Percentiles rank a stretch among this genome's conserved stretches.
Evolutionary conservation across 1,140 invertebrate species (phyloP).

Genomic region (Apis florea): DNA sequence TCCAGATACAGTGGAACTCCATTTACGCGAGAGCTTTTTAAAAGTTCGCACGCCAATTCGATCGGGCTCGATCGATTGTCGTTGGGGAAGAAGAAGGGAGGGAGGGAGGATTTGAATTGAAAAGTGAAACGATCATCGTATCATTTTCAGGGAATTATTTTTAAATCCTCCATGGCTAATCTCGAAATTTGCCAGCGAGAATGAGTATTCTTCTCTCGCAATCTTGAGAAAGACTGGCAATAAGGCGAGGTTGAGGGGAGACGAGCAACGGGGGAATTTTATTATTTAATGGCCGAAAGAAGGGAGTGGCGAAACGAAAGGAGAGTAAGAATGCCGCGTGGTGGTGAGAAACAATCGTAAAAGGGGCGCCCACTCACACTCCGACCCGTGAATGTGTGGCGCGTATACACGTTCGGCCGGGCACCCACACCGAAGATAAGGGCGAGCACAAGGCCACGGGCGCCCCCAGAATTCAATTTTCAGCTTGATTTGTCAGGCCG

Average conservation of each 20-base stretch:
- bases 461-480: conserved; percentile 78
- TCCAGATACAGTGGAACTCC: neutral
- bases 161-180: neutral
- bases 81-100: too few relatives aligned
- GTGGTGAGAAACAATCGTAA: conserved; percentile 70
- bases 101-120: too few relatives aligned
- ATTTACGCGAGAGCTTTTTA: neutral
- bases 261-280: conserved; percentile 44
- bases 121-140: too few relatives aligned
- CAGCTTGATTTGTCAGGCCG: conserved; percentile 79
- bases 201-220: neutral
- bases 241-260: neutral
- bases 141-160: too few relatives aligned
- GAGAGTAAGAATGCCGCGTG: conserved; percentile 58
- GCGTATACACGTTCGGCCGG: conserved; percentile 5
- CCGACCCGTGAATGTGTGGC: neutral
- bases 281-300: conserved; percentile 53
- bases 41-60: too few relatives aligned
- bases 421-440: conserved; percentile 36
- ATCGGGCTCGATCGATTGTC: too few relatives aligned
- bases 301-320: conserved; percentile 48
- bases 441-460: conserved; percentile 52
- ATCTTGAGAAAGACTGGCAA: neutral
- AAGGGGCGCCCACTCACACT: conserved; percentile 50
- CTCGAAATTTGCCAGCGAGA: neutral